Evolutionary conservation across 64 coral and sea anemone genomes (phyloP), one percentile per base, ranked within the genome.

Genomic region (Montipora sp.): DNA sequence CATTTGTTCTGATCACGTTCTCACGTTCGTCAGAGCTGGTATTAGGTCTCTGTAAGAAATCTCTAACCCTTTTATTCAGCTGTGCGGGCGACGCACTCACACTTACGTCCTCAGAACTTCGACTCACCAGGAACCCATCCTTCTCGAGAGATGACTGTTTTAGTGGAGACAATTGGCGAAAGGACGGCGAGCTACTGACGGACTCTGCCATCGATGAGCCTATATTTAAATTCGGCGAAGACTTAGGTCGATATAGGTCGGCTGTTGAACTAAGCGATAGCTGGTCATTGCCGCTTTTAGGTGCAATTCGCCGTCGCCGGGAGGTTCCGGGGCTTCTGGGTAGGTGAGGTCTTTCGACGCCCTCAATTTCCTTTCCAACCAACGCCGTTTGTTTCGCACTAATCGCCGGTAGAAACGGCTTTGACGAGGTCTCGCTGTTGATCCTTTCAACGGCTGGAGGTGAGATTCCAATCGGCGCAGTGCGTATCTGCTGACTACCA

Each of bases 1-100:
- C 83, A 19, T 87, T 75, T 48, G 21, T 22, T 24, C 12, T n/a
- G 0, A 21, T 3, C 11, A 11, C 11, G 15, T 8, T 67, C 7
- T 18, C 27, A 60, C 75, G 74, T 16, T 95, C 66, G 15, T 76
- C 69, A 15, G 83, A 79, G 10, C 77, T 88, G 20, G 81, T 88
- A n/a, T 92, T 92, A 5, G 94, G 88, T 23, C 89, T 75, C 51
- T 96, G 89, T 47, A 93, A 70, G 50, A 96, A 96, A 75, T 96
- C 87, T 36, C 76, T 90, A 14, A 96, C 72, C 5, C 95, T 47
- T 12, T 96, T 87, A 80, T 78, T 80, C 12, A 96, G 60, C 61
- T 74, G 84, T 48, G 45, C 46, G 1, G 89, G 80, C 11, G 77
- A 19, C 13, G 19, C 45, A 16, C 73, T 44, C 8, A 73, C 50